Conservation (phyloP, 2,888 invertebrate species). For the Osmoderma eremita region DNA sequence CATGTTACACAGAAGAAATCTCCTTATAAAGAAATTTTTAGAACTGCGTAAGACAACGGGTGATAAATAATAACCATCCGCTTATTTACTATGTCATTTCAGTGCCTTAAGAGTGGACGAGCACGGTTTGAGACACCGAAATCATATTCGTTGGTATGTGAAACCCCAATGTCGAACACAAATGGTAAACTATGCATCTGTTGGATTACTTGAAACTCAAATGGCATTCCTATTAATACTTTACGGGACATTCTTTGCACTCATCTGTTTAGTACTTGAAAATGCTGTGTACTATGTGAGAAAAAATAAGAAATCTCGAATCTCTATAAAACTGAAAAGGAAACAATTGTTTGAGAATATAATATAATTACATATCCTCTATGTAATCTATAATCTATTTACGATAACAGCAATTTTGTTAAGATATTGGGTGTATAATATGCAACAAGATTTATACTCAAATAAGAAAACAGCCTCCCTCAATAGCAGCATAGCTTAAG, state of each 20-base stretch:
- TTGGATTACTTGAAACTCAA: slow-evolving; percentile 54
- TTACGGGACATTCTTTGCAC: slow-evolving; percentile 48
- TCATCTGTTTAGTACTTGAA: slow-evolving; percentile 47
- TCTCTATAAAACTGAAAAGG: too few species aligned
- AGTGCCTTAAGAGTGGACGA: slow-evolving; percentile 53
- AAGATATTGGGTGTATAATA: too few species aligned
- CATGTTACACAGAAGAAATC: slow-evolving; percentile 52
- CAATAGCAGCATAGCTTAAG: too few species aligned
- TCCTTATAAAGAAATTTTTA: slow-evolving; percentile 54
- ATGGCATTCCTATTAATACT: slow-evolving; percentile 52
- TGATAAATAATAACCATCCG: neutral
- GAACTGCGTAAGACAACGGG: slow-evolving; percentile 48
- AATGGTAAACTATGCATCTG: slow-evolving; percentile 54
- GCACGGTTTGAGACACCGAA: slow-evolving; percentile 51
- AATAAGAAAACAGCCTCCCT: too few species aligned
- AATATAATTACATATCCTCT: too few species aligned
- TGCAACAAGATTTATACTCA: too few species aligned
- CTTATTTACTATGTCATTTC: slow-evolving; percentile 32
- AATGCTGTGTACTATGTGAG: neutral
- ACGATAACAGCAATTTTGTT: too few species aligned
- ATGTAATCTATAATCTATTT: too few species aligned
- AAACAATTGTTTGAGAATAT: too few species aligned
- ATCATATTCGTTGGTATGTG: slow-evolving; percentile 48
- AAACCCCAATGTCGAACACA: slow-evolving; percentile 54
- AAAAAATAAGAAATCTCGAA: neutral